Percentiles rank a stretch among this genome's conserved stretches.
These are phyloP conservation scores for Cyanoramphus novaezelandiae DNA, from an alignment of 2,113 vertebrate genomes.

Conservation along the genomic window DNA sequence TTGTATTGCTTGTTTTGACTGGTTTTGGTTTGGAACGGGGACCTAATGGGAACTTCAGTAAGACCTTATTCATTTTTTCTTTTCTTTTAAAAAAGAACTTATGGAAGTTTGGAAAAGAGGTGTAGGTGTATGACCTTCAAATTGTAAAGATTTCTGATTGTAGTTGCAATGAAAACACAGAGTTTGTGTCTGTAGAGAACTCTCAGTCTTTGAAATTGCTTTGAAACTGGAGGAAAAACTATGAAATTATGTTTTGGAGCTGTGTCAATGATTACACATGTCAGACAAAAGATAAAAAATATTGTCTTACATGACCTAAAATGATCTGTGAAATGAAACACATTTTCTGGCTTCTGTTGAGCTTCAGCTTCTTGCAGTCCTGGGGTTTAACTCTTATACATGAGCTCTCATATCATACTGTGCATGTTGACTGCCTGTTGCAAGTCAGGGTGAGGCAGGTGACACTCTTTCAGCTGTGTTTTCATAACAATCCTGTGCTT, in stretches of 20 bases:
- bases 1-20: conserved; percentile 28
- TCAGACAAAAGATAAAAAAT: neutral
- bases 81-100: neutral
- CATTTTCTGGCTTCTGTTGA: neutral
- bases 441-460: conserved; percentile 35
- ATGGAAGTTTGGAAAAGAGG: conserved; percentile 26
- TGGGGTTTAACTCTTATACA: neutral
- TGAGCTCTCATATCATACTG: neutral
- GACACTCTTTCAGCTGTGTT: conserved; percentile 65
- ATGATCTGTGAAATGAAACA: neutral
- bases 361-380: neutral
- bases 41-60: conserved; percentile 31
- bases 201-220: conserved; percentile 14
- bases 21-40: conserved; percentile 25
- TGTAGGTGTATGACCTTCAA: neutral
- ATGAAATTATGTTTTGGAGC: neutral
- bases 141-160: conserved; percentile 39
- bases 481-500: conserved; percentile 63
- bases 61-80: neutral
- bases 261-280: neutral
- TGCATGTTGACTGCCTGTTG: conserved; percentile 13
- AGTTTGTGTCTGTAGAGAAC: conserved; percentile 31
- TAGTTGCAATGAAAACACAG: conserved; percentile 63
- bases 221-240: neutral
- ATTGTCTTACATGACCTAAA: neutral